A percentile compares a stretch with the other conserved stretches of the same genome.
These are phyloP conservation scores for Ashinkailepas kermadecensis DNA, from an alignment of 2,888 invertebrate species.

Conservation along the genomic window DNA sequence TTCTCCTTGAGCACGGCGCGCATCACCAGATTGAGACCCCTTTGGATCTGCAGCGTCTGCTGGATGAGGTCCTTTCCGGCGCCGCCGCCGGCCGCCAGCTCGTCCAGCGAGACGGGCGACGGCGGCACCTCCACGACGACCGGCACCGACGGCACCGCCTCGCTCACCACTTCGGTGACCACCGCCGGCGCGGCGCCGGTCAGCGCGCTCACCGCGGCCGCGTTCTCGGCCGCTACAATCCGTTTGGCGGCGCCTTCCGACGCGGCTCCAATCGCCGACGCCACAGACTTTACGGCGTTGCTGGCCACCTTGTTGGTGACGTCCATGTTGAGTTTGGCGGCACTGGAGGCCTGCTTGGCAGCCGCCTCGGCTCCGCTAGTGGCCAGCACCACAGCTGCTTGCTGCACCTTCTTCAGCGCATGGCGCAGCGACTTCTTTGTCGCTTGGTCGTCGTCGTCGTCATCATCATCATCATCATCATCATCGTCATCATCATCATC, in stretches of 20 bases:
- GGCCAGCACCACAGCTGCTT: background rate
- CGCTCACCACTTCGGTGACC: background rate
- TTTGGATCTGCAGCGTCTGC: constrained; percentile 20
- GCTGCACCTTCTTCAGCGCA: background rate
- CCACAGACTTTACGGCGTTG: constrained; percentile 4
- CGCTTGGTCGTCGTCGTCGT: background rate
- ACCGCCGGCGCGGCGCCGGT: background rate
- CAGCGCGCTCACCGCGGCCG: background rate
- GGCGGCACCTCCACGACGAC: background rate
- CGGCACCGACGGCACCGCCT: background rate
- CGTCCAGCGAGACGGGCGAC: background rate
- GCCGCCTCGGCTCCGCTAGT: background rate
- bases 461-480: background rate
- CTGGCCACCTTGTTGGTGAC: background rate
- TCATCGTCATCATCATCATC: background rate
- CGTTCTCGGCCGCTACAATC: constrained; percentile 7
- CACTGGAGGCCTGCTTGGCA: background rate
- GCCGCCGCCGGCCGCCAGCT: constrained; percentile 2
- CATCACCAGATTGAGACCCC: background rate
- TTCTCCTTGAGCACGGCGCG: constrained; percentile 21
- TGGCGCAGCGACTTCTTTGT: background rate
- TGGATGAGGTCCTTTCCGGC: background rate
- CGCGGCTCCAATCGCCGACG: background rate
- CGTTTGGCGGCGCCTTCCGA: background rate
- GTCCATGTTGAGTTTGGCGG: constrained; percentile 14